phyloP scores from a whole-genome alignment of 23 tunicate species.

The Diplosoma virens region DNA sequence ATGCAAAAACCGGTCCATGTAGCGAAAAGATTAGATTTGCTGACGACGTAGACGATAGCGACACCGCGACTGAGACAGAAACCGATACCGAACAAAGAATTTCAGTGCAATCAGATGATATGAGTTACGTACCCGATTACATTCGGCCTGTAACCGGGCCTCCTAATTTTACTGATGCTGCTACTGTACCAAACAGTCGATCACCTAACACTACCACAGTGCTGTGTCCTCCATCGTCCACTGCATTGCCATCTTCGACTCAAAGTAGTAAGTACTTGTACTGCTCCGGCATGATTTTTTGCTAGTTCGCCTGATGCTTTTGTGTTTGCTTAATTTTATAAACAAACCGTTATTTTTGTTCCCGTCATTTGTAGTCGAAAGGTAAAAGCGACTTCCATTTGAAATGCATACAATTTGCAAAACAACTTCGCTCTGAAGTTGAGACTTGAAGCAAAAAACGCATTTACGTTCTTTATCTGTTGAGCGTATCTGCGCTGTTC shows the following conservation, averaged over 20 bases:
- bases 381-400: too few relatives aligned
- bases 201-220: neutral
- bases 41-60: slow-evolving; percentile 48
- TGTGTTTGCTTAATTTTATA: too few relatives aligned
- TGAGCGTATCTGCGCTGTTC: too few relatives aligned
- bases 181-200: neutral
- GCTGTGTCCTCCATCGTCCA: too few relatives aligned
- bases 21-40: slow-evolving; percentile 17
- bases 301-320: slow-evolving; percentile 4
- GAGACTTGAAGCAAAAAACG: too few relatives aligned
- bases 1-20: neutral
- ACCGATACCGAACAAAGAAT: slow-evolving; percentile 35
- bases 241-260: slow-evolving; percentile 1
- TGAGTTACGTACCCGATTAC: slow-evolving; percentile 85
- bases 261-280: too few relatives aligned
- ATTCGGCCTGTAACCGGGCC: slow-evolving; percentile 55
- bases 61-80: slow-evolving; percentile 50
- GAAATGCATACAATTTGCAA: too few relatives aligned
- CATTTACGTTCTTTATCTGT: too few relatives aligned
- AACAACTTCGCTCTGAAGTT: too few relatives aligned
- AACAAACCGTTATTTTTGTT: too few relatives aligned
- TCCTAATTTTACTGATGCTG: too few relatives aligned
- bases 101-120: slow-evolving; percentile 1
- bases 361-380: too few relatives aligned
- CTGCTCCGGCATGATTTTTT: neutral